phyloP scores from a whole-genome alignment of 2,797 vertebrate genomes.

The Oreochromis mossambicus region DNA sequence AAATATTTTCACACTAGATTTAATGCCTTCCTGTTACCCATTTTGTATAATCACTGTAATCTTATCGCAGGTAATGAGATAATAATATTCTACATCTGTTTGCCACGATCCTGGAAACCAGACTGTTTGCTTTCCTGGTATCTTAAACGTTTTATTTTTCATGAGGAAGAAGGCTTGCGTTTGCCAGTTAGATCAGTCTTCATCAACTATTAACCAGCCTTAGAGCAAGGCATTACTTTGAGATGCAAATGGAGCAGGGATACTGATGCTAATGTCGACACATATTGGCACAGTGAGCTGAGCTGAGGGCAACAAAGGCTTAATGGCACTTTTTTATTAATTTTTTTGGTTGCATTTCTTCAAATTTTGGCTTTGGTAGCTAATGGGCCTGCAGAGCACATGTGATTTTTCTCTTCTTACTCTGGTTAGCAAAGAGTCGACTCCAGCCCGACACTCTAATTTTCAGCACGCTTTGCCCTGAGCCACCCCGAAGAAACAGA shows the following conservation, averaged over 20 bases:
- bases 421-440: neutral
- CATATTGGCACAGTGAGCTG: neutral
- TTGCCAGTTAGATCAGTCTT: constrained; percentile 43
- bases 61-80: constrained; percentile 23
- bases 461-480: neutral
- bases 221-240: constrained; percentile 49
- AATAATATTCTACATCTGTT: constrained; percentile 14
- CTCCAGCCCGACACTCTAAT: neutral
- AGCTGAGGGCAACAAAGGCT: constrained; percentile 1
- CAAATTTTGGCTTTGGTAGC: neutral
- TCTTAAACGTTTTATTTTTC: constrained; percentile 11
- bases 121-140: constrained; percentile 15
- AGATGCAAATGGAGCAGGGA: constrained; percentile 38
- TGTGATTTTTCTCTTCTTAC: neutral
- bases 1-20: neutral
- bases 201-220: constrained; percentile 53
- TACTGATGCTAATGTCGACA: constrained; percentile 12
- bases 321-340: neutral
- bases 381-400: neutral
- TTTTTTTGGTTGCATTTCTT: neutral
- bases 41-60: constrained; percentile 32
- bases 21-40: neutral
- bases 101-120: constrained; percentile 20
- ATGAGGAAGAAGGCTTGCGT: constrained; percentile 2
- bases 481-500: constrained; percentile 1